Conservation (phyloP, 2,797 vertebrate species). For the Chiroxiphia lanceolata region DNA sequence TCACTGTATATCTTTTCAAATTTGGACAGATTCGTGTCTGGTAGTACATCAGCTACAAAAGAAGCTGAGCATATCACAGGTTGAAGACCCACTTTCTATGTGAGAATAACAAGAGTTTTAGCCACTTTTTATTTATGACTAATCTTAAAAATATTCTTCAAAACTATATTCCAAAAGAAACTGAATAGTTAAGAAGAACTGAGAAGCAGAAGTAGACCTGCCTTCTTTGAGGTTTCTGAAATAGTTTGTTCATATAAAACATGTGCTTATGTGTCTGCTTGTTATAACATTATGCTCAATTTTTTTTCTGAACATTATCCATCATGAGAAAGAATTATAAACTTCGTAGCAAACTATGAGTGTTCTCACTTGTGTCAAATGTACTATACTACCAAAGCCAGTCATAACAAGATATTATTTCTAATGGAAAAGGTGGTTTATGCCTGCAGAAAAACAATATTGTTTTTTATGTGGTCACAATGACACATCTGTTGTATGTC, state of each 20-base stretch:
- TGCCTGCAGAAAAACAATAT: neutral
- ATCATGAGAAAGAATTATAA: neutral
- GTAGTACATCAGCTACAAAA: neutral
- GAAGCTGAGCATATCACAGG: neutral
- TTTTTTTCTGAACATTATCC: neutral
- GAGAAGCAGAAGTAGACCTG: neutral
- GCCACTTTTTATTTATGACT: neutral
- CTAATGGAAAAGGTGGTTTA: slow-evolving; percentile 5
- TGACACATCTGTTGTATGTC: neutral
- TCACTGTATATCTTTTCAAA: neutral
- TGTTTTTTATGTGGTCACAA: neutral
- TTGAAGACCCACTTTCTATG: neutral
- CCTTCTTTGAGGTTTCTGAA: neutral
- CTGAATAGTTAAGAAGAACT: neutral
- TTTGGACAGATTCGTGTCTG: neutral
- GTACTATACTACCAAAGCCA: neutral
- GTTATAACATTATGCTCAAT: neutral
- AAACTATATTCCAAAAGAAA: neutral
- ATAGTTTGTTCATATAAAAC: neutral
- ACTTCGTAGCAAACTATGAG: neutral
- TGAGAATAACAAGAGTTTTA: neutral
- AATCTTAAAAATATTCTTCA: neutral
- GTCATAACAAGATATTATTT: neutral
- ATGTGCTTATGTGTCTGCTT: neutral
- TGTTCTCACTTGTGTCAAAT: neutral